A percentile compares a stretch with the other conserved stretches of the same genome.
These are phyloP conservation scores for Thymelicus lineola DNA, from an alignment of 2,888 invertebrate species.

Conservation along the genomic window DNA sequence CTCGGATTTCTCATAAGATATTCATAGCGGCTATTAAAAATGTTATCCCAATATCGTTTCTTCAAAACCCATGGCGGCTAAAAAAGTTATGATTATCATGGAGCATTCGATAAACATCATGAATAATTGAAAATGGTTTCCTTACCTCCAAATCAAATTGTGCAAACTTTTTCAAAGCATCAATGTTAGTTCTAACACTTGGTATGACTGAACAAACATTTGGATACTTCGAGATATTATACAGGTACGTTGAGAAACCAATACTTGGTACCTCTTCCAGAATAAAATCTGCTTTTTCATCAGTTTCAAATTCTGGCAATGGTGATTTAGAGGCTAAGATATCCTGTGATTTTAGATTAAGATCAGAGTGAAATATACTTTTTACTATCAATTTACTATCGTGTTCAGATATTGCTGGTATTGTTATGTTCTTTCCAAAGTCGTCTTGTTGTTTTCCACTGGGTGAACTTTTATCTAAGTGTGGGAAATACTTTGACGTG, in stretches of 20 bases:
- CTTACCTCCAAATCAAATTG: conserved; percentile 71
- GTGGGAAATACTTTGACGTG: conserved; percentile 60
- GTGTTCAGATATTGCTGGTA: conserved; percentile 4
- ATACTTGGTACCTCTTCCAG: conserved; percentile 54
- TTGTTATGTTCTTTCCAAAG: conserved; percentile 27
- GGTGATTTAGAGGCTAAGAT: neutral
- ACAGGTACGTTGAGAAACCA: conserved; percentile 47
- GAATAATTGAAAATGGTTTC: neutral
- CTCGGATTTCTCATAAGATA: conserved; percentile 69
- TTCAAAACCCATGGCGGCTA: conserved; percentile 66
- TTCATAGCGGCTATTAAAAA: conserved; percentile 74
- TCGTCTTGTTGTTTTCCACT: conserved; percentile 51
- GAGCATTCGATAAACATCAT: neutral
- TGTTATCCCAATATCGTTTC: conserved; percentile 66
- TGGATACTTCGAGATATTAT: conserved; percentile 52
- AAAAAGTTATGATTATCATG: neutral
- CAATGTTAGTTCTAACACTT: conserved; percentile 58
- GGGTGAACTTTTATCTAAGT: conserved; percentile 51
- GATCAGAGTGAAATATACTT: conserved; percentile 23
- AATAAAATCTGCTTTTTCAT: conserved; percentile 61
- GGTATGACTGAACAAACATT: conserved; percentile 54
- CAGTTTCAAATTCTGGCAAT: conserved; percentile 37
- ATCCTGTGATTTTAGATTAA: neutral
- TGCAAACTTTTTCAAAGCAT: conserved; percentile 62
- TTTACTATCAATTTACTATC: conserved; percentile 6